Evolutionary conservation across 2,888 invertebrate species (phyloP).

Genomic region (Lamproptera curius): DNA sequence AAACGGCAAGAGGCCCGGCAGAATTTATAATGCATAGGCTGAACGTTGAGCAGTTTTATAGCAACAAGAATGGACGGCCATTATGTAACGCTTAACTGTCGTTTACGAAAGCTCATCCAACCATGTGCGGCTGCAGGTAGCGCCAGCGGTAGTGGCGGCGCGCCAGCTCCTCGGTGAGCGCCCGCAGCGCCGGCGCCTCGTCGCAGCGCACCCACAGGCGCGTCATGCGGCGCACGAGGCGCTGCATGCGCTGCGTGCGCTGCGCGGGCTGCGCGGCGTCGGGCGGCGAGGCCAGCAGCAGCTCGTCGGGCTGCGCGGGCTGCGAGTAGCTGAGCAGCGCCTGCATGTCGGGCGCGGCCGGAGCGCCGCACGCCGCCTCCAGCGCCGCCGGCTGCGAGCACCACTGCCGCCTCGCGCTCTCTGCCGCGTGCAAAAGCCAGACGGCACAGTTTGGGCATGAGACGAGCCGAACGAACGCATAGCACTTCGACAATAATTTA

Average conservation of each 20-base stretch:
- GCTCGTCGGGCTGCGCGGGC: conserved; percentile 89
- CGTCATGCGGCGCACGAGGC: conserved; percentile 93
- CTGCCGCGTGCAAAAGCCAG: background rate
- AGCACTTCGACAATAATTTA: too few species aligned
- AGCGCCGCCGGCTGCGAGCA: conserved; percentile 12
- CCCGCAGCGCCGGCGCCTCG: conserved; percentile 81
- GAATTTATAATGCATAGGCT: too few species aligned
- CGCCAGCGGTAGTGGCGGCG: conserved; percentile 59
- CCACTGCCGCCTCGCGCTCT: conserved; percentile 5
- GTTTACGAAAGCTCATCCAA: too few species aligned
- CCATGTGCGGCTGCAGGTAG: conserved; percentile 38
- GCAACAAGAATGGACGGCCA: too few species aligned
- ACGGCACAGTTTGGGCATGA: too few species aligned
- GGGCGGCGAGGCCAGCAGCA: conserved; percentile 81
- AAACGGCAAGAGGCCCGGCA: too few species aligned
- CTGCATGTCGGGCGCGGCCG: conserved; percentile 58
- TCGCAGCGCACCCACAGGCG: conserved; percentile 90
- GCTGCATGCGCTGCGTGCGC: conserved; percentile 61
- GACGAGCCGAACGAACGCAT: too few species aligned
- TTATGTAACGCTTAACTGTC: too few species aligned
- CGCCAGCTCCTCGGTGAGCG: conserved; percentile 80
- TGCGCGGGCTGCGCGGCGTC: conserved; percentile 42
- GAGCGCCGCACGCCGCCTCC: conserved; percentile 48
- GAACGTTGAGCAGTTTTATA: too few species aligned
- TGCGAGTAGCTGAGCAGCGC: conserved; percentile 89